Percentiles rank a stretch among this genome's conserved stretches.
Conservation (phyloP, 2,888 invertebrate genomes). For the Elgonia sp. region DNA sequence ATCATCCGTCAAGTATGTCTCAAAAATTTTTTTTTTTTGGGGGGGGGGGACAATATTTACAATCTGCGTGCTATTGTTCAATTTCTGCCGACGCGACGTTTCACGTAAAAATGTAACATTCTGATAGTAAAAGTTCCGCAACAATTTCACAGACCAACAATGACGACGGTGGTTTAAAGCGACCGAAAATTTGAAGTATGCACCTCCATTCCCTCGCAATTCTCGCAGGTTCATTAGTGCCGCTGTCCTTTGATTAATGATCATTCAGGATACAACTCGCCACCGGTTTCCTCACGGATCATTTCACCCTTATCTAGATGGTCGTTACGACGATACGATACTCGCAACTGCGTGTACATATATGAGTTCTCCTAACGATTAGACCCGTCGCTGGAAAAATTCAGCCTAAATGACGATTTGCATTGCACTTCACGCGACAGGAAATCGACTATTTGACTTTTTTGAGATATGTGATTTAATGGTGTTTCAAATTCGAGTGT, state of each 20-base stretch:
- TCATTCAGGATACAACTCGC: conserved; percentile 81
- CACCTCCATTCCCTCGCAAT: conserved; percentile 67
- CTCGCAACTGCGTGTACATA: conserved; percentile 69
- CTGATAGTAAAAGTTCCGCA: not conserved
- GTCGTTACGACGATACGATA: conserved; percentile 84
- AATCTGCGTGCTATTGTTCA: conserved; percentile 1
- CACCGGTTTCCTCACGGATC: conserved; percentile 85
- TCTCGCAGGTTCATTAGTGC: conserved; percentile 85
- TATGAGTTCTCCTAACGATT: conserved; percentile 76
- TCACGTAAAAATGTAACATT: conserved; percentile 11
- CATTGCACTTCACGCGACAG: conserved; percentile 48
- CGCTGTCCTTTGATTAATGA: conserved; percentile 86
- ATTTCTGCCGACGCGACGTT: not conserved
- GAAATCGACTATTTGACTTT: conserved; percentile 33
- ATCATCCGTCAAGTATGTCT: conserved; percentile 21
- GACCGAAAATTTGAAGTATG: conserved; percentile 37
- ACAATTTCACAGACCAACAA: not conserved
- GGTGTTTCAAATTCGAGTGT: not conserved
- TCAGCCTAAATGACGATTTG: conserved; percentile 68
- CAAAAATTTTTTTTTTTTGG: conserved; percentile 31
- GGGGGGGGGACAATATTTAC: conserved; percentile 44
- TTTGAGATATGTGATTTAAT: not conserved
- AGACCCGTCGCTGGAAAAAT: conserved; percentile 74
- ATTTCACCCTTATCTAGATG: conserved; percentile 84
- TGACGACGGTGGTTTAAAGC: not conserved